Evolutionary conservation across 2,888 invertebrate genomes (phyloP).

Genomic region (Perdita meconis): DNA sequence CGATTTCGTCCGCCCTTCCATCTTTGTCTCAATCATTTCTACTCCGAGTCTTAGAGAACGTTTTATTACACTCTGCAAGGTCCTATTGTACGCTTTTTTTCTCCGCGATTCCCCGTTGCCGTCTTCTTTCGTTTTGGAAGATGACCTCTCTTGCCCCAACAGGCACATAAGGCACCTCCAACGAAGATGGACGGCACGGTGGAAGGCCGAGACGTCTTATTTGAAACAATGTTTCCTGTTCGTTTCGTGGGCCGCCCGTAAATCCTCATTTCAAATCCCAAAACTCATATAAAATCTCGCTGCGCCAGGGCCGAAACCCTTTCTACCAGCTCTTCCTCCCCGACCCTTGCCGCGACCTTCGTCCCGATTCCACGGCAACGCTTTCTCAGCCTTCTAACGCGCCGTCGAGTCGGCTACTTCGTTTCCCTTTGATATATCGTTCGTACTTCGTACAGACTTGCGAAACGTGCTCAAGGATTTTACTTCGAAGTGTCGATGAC

Average conservation of each 20-base stretch:
- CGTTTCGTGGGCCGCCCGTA: conserved; percentile 79
- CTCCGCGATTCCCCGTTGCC: conserved; percentile 10
- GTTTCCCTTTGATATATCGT: conserved; percentile 78
- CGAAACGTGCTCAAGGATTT: conserved; percentile 24
- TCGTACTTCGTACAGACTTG: conserved; percentile 30
- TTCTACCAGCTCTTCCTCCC: conserved; percentile 51
- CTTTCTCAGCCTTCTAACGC: conserved; percentile 54
- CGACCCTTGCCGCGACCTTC: conserved; percentile 41
- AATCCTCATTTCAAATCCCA: conserved; percentile 83
- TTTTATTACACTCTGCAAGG: conserved; percentile 36
- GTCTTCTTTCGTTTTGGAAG: background rate
- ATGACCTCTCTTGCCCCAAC: background rate
- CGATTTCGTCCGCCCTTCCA: background rate
- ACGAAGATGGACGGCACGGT: background rate
- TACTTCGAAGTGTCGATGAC: no score
- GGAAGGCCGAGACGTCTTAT: conserved; percentile 77
- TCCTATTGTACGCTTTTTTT: background rate
- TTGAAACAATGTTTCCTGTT: conserved; percentile 81
- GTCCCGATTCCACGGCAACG: conserved; percentile 34
- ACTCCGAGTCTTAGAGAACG: background rate
- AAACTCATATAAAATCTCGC: conserved; percentile 82
- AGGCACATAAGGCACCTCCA: conserved; percentile 6
- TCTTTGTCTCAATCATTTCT: background rate
- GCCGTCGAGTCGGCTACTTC: conserved; percentile 72
- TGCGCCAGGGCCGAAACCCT: conserved; percentile 65